Evolutionary conservation across 2,113 vertebrate species (phyloP).

Genomic region (Ceyx cyanopectus): DNA sequence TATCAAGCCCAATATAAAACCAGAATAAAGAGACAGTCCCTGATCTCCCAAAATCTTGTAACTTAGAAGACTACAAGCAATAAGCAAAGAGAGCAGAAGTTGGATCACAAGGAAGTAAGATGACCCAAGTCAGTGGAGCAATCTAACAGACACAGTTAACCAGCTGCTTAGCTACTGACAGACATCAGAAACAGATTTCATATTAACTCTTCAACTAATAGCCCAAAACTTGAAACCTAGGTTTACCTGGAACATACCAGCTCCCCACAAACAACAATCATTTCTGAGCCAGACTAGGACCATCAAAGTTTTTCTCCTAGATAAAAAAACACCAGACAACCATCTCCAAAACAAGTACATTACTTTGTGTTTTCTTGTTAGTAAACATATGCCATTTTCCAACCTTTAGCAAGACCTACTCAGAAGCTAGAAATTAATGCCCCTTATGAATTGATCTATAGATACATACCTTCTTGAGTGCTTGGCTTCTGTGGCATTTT

Average conservation of each 20-base stretch:
- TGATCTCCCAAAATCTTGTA: not conserved
- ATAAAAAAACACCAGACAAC: not conserved
- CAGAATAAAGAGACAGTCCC: not conserved
- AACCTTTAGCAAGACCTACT: not conserved
- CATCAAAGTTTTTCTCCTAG: not conserved
- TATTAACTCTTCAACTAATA: not conserved
- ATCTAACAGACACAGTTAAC: not conserved
- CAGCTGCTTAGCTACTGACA: not conserved
- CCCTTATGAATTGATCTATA: not conserved
- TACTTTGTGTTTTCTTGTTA: not conserved
- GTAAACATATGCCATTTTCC: not conserved
- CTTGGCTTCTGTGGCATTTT: not conserved
- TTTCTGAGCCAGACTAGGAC: not conserved
- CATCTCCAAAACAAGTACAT: not conserved
- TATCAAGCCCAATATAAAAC: not conserved
- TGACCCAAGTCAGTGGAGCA: not conserved
- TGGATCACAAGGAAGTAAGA: not conserved
- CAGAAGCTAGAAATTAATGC: not conserved
- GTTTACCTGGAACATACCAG: not conserved
- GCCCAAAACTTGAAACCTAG: not conserved
- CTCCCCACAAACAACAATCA: not conserved
- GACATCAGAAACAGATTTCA: not conserved
- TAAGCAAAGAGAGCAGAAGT: not conserved
- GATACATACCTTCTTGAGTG: conserved; percentile 40
- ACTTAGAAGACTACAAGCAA: not conserved